Evolutionary conservation across 2,113 vertebrate genomes (phyloP).

Genomic region (Coregonus clupeaformis): DNA sequence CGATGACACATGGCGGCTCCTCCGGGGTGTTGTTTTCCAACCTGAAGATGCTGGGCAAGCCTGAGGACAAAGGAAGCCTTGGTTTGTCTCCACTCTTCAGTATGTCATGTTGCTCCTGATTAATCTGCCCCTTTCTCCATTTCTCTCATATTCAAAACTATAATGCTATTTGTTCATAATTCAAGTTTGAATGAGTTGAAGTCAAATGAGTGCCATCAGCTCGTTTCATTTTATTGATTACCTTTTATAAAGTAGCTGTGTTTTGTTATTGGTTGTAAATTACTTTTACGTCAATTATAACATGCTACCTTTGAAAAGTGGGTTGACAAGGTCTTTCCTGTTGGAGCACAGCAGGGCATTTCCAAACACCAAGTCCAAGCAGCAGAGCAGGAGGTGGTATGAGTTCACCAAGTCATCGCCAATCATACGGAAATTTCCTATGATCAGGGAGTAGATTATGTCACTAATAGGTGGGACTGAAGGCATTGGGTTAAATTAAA

Average conservation of each 20-base stretch:
- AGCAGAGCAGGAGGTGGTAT: slow-evolving; percentile 97
- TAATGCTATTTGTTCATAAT: too few species aligned
- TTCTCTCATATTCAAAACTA: too few species aligned
- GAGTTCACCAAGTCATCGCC: slow-evolving; percentile 98
- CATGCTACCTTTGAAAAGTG: slow-evolving; percentile 83
- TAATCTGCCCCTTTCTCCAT: too few species aligned
- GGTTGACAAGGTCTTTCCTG: slow-evolving; percentile 89
- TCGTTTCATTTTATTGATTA: too few species aligned
- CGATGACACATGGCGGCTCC: slow-evolving; percentile 84
- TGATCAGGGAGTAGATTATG: neutral
- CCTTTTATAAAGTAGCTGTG: too few species aligned
- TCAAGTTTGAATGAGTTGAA: too few species aligned
- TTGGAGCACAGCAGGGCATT: slow-evolving; percentile 88
- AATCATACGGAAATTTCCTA: slow-evolving; percentile 98
- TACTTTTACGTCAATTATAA: too few species aligned
- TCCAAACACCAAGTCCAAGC: slow-evolving; percentile 92
- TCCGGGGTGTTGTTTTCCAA: slow-evolving; percentile 55
- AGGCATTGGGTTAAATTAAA: neutral
- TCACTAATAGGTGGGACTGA: neutral
- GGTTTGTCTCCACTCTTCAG: too few species aligned
- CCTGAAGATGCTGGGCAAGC: slow-evolving; percentile 73
- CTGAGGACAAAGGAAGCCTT: slow-evolving; percentile 54
- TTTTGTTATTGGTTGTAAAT: too few species aligned
- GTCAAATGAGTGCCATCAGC: too few species aligned
- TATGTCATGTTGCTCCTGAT: too few species aligned